Base-by-base conservation (phyloP, 1,140 invertebrate species). In the Ceratoteleas bidentatus region DNA sequence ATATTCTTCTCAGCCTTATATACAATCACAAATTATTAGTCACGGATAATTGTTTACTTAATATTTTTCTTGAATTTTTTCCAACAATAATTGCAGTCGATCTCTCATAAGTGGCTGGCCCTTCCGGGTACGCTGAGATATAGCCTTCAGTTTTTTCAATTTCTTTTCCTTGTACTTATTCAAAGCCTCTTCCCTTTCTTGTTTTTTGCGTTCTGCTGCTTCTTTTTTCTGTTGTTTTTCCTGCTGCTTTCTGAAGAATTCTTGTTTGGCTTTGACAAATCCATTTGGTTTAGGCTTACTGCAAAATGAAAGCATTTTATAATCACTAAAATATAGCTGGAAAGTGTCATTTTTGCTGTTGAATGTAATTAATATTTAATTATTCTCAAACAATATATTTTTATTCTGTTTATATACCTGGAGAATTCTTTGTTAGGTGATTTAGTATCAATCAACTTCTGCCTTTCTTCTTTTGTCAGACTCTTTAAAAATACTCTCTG, bases 61-160 rank as follows among this genome's bases (percentile, higher is more conserved):
- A 24, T 8, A n/a, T 6, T 52, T 84, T 47, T 87, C 77, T 83
- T 93, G 89, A 75, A 93, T 93, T 87, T 95, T 94, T 81, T 96
- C 94, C n/a, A 96, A 88, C 36, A 96, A 87, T 76, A 96, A 85
- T 87, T 96, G 93, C 81, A 96, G 90, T 85, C 95, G 92, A 33
- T 93, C 93, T 72, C 94, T 95, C 95, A 96, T 96, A 0, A 96
- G 90, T 4, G 95, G 95, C 86, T 96, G 96, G 8, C 96, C 96
- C 87, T 93, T 95, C 74, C 93, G 94, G 2, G 94, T 96, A 86
- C 94, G 95, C 84, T 94, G 94, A 33, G 93, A 94, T 16, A 96
- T 88, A 75, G 93, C 94, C 86, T 94, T 95, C 72, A 92, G 94
- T 58, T 92, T 93, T 38, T 94, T 91, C 9, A 93, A 89, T 85